Conservation (phyloP, 2,113 vertebrate genomes). For the Cryptomyrus ogoouensis region DNA sequence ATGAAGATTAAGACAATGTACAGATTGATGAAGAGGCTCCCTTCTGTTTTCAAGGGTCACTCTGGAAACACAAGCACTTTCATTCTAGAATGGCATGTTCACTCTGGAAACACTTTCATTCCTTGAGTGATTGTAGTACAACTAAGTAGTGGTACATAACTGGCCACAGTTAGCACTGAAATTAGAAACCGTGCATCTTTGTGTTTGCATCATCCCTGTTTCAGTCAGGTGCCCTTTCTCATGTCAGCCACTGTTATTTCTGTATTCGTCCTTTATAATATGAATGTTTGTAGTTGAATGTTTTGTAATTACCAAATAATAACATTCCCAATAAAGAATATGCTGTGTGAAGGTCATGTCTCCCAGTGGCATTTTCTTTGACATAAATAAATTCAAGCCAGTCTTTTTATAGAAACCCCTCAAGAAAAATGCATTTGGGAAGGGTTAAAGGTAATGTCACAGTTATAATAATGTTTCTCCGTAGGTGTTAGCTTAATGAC, state of each 20-base stretch:
- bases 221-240: background rate
- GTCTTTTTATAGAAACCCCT: constrained; percentile 3
- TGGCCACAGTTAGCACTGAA: background rate
- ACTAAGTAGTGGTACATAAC: background rate
- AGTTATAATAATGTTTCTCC: background rate
- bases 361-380: background rate
- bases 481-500: background rate
- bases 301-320: background rate
- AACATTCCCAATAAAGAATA: background rate
- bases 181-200: background rate
- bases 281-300: background rate
- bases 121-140: background rate
- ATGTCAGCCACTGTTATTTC: background rate
- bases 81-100: background rate
- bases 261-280: background rate
- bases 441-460: background rate
- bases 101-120: background rate
- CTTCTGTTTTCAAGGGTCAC: background rate
- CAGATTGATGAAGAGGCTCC: constrained; percentile 20
- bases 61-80: constrained; percentile 7
- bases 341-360: background rate
- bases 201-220: background rate
- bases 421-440: background rate
- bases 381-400: background rate
- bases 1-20: constrained; percentile 5